Evolutionary conservation across 2,797 vertebrate species (phyloP).

Genomic region (Sphenodon punctatus): DNA sequence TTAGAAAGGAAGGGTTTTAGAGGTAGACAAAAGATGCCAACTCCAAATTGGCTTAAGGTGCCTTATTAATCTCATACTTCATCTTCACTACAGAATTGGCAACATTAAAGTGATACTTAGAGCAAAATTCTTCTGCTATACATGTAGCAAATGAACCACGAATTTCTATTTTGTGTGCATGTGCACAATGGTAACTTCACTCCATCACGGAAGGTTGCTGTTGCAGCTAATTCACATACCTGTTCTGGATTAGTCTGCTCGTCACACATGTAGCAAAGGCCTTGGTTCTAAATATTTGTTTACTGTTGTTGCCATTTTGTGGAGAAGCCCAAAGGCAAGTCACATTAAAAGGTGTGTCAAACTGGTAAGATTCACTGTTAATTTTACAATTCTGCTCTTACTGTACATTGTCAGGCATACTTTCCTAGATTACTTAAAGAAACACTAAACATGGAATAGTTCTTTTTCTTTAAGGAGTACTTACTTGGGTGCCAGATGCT

Average conservation of each 20-base stretch:
- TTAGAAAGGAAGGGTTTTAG: background rate
- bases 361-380: background rate
- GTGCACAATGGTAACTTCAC: background rate
- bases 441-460: background rate
- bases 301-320: background rate
- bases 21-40: background rate
- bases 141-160: background rate
- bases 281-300: background rate
- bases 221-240: background rate
- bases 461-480: slow-evolving; percentile 41
- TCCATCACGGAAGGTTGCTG: background rate
- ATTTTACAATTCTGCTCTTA: background rate
- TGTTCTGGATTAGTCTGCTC: background rate
- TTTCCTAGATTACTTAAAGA: too few relatives aligned
- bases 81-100: background rate
- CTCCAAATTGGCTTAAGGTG: too few relatives aligned
- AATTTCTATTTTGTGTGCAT: background rate
- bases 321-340: background rate
- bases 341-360: background rate
- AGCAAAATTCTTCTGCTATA: background rate
- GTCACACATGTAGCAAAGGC: background rate
- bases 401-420: too few relatives aligned
- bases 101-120: background rate
- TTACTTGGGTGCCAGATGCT: slow-evolving; percentile 82
- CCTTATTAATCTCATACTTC: background rate